A percentile compares a stretch with the other conserved stretches of the same genome.
phyloP scores from a whole-genome alignment of 2,888 invertebrate species.

The Epistrophella euchroma region DNA sequence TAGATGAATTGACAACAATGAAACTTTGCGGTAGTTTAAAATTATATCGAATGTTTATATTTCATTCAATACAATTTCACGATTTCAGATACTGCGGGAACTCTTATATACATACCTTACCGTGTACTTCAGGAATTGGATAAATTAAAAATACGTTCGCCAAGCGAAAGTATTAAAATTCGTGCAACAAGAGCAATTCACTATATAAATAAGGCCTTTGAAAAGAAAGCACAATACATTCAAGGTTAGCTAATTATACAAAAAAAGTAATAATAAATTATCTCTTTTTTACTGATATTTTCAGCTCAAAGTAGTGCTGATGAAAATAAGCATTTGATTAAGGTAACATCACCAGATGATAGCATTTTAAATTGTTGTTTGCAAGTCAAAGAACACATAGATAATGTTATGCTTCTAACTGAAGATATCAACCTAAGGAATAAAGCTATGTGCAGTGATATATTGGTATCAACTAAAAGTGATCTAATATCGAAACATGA shows the following conservation, averaged over 20 bases:
- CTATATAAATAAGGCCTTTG: slow-evolving; percentile 79
- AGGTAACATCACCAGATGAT: slow-evolving; percentile 84
- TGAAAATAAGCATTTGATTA: slow-evolving; percentile 82
- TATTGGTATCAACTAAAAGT: slow-evolving; percentile 80
- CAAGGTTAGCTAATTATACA: slow-evolving; percentile 76
- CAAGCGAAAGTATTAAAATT: slow-evolving; percentile 72
- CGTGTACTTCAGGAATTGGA: slow-evolving; percentile 85
- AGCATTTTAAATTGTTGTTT: slow-evolving; percentile 85
- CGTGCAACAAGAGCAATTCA: slow-evolving; percentile 79
- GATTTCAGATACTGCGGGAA: slow-evolving; percentile 78
- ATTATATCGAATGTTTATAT: neutral
- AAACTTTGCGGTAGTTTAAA: slow-evolving; percentile 77
- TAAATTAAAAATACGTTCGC: slow-evolving; percentile 82
- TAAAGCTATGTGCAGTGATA: slow-evolving; percentile 84
- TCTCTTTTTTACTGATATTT: neutral
- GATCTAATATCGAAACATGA: slow-evolving; percentile 78
- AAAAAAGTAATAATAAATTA: neutral
- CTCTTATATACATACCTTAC: slow-evolving; percentile 84
- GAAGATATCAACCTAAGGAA: slow-evolving; percentile 85
- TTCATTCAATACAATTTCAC: neutral
- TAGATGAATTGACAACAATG: slow-evolving; percentile 81
- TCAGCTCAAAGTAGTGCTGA: slow-evolving; percentile 84
- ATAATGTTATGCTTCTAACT: slow-evolving; percentile 84
- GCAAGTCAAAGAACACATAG: slow-evolving; percentile 83
- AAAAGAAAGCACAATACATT: slow-evolving; percentile 75